A percentile compares a stretch with the other conserved stretches of the same genome.
Conservation (phyloP, 2,888 invertebrate species). For the Orgyia antiqua region DNA sequence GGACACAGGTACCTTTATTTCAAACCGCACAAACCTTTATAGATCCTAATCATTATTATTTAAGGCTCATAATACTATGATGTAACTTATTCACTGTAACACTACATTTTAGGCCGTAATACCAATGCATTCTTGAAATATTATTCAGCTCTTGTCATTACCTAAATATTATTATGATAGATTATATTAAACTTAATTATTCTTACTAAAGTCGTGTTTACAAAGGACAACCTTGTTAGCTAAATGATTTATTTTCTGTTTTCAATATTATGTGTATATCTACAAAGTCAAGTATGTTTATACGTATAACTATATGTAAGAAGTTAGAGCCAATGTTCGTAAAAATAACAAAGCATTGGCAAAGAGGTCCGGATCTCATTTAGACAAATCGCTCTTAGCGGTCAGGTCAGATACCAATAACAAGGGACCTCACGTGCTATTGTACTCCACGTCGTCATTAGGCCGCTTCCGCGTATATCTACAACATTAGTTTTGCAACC, state of each 20-base stretch:
- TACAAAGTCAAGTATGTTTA: slow-evolving; percentile 15
- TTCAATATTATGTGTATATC: slow-evolving; percentile 21
- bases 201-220: no score
- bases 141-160: no score
- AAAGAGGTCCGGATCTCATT: slow-evolving; percentile 74
- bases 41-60: slow-evolving; percentile 19
- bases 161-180: no score
- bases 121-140: slow-evolving; percentile 37
- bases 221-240: no score
- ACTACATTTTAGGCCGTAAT: slow-evolving; percentile 35
- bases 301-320: slow-evolving; percentile 32
- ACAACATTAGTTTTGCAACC: slow-evolving; percentile 30
- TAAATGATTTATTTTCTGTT: slow-evolving; percentile 35
- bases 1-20: slow-evolving; percentile 36
- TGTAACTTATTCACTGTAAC: slow-evolving; percentile 12
- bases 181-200: no score
- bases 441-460: slow-evolving; percentile 72
- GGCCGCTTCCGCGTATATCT: slow-evolving; percentile 61
- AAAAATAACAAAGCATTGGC: slow-evolving; percentile 69
- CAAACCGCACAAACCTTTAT: slow-evolving; percentile 26
- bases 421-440: slow-evolving; percentile 71
- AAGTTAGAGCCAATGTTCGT: slow-evolving; percentile 29
- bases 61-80: slow-evolving; percentile 32
- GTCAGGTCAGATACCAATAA: slow-evolving; percentile 77
- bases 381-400: slow-evolving; percentile 77